phyloP scores from a whole-genome alignment of 2,797 vertebrate genomes.

The Danio aesculapii region DNA sequence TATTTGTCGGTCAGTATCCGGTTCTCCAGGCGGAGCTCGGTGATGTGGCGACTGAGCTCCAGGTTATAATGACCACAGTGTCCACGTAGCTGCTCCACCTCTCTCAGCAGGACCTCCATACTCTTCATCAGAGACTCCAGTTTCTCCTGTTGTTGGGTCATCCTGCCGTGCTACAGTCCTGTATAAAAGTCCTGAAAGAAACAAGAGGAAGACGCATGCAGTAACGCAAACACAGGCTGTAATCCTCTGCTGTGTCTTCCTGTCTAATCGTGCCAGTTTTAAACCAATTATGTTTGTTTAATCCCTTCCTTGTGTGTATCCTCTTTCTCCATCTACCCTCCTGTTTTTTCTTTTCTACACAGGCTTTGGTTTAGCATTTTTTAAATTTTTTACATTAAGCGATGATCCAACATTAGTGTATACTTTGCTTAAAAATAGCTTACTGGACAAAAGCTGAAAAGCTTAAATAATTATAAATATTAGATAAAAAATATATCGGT shows the following conservation, averaged over 20 bases:
- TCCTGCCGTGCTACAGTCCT: constrained; percentile 50
- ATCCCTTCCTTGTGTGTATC: constrained; percentile 57
- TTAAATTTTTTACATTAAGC: neutral
- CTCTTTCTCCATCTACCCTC: constrained; percentile 26
- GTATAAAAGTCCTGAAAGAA: constrained; percentile 41
- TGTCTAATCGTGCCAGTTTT: constrained; percentile 49
- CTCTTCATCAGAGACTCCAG: constrained; percentile 86
- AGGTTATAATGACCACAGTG: constrained; percentile 83
- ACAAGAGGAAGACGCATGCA: neutral
- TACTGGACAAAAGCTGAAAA: too few relatives aligned
- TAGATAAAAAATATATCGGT: too few relatives aligned
- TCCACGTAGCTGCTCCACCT: constrained; percentile 85
- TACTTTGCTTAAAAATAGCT: neutral
- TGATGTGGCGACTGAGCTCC: constrained; percentile 76
- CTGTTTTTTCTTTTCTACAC: constrained; percentile 20
- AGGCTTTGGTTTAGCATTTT: neutral
- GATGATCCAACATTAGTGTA: neutral
- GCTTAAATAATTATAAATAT: too few relatives aligned
- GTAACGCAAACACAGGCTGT: neutral
- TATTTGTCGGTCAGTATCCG: constrained; percentile 84
- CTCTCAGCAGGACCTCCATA: constrained; percentile 86
- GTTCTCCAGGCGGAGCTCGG: constrained; percentile 81
- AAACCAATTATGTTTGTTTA: constrained; percentile 62
- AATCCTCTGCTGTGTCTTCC: neutral
- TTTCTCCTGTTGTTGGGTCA: constrained; percentile 55